phyloP scores from a whole-genome alignment of 1,140 invertebrate species.

The Pachypeltis micranthus region DNA sequence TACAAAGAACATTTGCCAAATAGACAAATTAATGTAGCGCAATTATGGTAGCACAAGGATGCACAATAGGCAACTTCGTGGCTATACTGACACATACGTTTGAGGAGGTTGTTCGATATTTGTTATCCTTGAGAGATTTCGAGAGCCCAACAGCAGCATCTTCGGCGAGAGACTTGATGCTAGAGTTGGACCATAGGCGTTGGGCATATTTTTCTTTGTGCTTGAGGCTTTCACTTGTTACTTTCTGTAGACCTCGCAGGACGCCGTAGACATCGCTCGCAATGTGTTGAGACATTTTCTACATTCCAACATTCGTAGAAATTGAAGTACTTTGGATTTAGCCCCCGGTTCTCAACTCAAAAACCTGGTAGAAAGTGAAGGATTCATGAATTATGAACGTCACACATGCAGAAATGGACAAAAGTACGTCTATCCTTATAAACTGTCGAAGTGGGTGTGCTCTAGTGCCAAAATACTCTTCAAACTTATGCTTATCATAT shows the following conservation, averaged over 20 bases:
- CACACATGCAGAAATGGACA: too few relatives aligned
- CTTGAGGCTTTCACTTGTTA: conserved; percentile 44
- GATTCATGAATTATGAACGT: too few relatives aligned
- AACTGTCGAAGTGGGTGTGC: too few relatives aligned
- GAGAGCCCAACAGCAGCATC: background rate
- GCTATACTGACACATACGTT: background rate
- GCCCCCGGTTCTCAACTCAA: too few relatives aligned
- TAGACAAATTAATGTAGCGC: conserved; percentile 24
- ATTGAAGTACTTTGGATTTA: too few relatives aligned
- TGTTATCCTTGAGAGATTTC: too few relatives aligned
- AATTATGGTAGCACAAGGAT: conserved; percentile 11
- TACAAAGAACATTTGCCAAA: conserved; percentile 22
- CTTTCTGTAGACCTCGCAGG: conserved; percentile 45
- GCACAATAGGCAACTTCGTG: background rate
- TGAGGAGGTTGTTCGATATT: too few relatives aligned
- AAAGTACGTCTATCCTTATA: too few relatives aligned
- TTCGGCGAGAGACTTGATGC: conserved; percentile 35
- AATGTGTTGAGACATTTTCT: conserved; percentile 39
- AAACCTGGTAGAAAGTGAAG: too few relatives aligned
- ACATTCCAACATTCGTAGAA: too few relatives aligned
- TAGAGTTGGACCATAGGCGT: conserved; percentile 50
- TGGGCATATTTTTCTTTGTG: conserved; percentile 42
- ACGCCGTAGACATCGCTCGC: conserved; percentile 46
- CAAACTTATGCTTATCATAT: too few relatives aligned
- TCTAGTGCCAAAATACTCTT: too few relatives aligned